Evolutionary conservation across 2,888 invertebrate species (phyloP).

Genomic region (Gordius sp.): DNA sequence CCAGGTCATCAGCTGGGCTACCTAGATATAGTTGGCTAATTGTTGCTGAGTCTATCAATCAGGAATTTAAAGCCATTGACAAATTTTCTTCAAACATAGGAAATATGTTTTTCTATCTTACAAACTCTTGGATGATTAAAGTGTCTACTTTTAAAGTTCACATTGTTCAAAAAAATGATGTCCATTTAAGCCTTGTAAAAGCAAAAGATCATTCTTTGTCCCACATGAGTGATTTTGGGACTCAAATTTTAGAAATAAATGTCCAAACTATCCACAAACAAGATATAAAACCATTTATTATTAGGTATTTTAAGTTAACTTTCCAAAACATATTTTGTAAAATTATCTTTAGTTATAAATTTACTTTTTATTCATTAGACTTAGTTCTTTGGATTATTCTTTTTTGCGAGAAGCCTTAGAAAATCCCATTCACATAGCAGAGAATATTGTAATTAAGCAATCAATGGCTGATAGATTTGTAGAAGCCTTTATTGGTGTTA

Average conservation of each 20-base stretch:
- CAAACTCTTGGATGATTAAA: slow-evolving; percentile 1
- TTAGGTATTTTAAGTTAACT: too few species aligned
- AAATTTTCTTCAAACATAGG: not conserved
- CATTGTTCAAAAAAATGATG: slow-evolving; percentile 1
- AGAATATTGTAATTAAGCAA: slow-evolving; percentile 45
- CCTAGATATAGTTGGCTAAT: not conserved
- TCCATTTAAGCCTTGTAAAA: not conserved
- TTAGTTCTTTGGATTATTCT: slow-evolving; percentile 49
- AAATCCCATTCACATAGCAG: slow-evolving; percentile 41
- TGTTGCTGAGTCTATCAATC: not conserved
- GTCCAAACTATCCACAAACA: not conserved
- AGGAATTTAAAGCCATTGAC: not conserved
- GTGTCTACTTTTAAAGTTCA: not conserved
- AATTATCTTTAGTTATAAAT: not conserved
- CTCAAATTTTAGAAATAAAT: not conserved
- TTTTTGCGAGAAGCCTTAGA: slow-evolving; percentile 45
- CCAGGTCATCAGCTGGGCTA: too few species aligned
- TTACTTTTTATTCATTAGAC: too few species aligned
- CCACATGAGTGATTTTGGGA: not conserved
- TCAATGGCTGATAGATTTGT: slow-evolving; percentile 55
- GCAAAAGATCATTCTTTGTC: not conserved
- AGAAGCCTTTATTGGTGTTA: slow-evolving; percentile 43
- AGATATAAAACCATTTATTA: not conserved
- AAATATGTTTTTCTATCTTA: not conserved
- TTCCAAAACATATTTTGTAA: not conserved